Base-by-base conservation (phyloP, 2,888 invertebrate species). In the Tetropium fuscum region DNA sequence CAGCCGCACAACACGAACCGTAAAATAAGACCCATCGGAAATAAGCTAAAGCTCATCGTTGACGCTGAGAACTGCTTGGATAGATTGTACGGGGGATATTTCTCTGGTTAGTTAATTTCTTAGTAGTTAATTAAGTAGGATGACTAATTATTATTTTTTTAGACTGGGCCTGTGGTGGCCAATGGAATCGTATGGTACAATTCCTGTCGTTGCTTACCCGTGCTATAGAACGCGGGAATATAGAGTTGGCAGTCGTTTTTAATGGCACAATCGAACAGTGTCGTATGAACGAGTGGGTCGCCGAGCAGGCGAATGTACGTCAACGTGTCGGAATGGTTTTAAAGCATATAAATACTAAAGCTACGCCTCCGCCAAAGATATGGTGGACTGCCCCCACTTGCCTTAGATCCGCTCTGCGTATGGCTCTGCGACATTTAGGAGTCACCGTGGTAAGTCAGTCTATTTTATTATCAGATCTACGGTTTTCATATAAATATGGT, bases 111-210 rank as follows among this genome's bases (percentile, higher is more conserved):
- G 57, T 47, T 32, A 11, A 18, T 34, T 4, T 27, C 40, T 40
- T 22, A 27, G 15, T 18, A 7, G 3, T 6, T 32, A 7, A 7
- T 6, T 32, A 30, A 3, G 15, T 1, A 11, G 13, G 10, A 16
- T 4, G 4, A 3, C 2, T 3, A 15, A 51, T 38, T 13, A 20
- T 53, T 69, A 73, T 32, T 69, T 74, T 74, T 80, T 40, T 76
- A 92, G 95, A 96, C 85, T 96, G 95, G 95, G 93, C 93, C 51
- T 95, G 95, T 82, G 96, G 96, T 55, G 96, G 96, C 13, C 95
- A 96, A 78, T 96, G 95, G 95, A 95, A 95, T 75, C 88, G 95
- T 60, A 95, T 95, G 89, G 89, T 93, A 55, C 92, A 93, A 76
- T 96, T 94, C 81, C 85, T 95, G 58, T 88, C 91, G 16, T 88